Base-by-base conservation (phyloP, 2,888 invertebrate species). In the Venusia cambrica region DNA sequence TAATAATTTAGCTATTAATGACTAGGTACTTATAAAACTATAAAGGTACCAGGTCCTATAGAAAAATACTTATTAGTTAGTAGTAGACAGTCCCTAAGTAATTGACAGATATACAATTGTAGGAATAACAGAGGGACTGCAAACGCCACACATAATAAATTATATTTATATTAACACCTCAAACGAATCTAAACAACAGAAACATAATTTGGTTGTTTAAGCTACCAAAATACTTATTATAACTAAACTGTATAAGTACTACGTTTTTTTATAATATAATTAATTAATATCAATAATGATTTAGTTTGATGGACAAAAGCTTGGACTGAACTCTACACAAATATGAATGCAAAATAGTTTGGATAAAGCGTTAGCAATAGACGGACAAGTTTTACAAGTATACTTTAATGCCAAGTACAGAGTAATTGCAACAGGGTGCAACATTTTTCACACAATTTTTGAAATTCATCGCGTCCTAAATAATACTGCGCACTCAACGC, bases 301-400 rank as follows among this genome's bases (percentile, higher is more conserved):
- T n/a, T 16, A 22, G 21, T 35, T 24, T 29, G 2, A 12, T 28
- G 28, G 20, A 33, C 28, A 24, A 33, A 25, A 14, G 5, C 21
- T 38, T 19, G 14, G 16, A 33, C 29, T 21, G 24, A 28, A 20
- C 17, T 9, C 11, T 33, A 34, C 20, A 8, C 13, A 10, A 21
- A 8, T 28, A 32, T 4, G n/a, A 16, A 30, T 30, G 20, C 25
- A 32, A 37, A 32, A 17, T 27, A 38, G 13, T 13, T 11, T 17
- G 22, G 19, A 27, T 38, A 38, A 47, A 44, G 34, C 35, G 37
- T 32, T 38, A 28, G 14, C 21, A 13, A 28, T 13, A 33, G 39
- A 33, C 38, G 32, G 19, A 15, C 2, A 24, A 20, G 8, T 15
- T 19, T 9, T 16, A 17, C n/a, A n/a, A n/a, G n/a, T n/a, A n/a